Evolutionary conservation across 2,797 vertebrate species (phyloP), one percentile per base, ranked within the genome.

Genomic region (Nyctibius grandis): DNA sequence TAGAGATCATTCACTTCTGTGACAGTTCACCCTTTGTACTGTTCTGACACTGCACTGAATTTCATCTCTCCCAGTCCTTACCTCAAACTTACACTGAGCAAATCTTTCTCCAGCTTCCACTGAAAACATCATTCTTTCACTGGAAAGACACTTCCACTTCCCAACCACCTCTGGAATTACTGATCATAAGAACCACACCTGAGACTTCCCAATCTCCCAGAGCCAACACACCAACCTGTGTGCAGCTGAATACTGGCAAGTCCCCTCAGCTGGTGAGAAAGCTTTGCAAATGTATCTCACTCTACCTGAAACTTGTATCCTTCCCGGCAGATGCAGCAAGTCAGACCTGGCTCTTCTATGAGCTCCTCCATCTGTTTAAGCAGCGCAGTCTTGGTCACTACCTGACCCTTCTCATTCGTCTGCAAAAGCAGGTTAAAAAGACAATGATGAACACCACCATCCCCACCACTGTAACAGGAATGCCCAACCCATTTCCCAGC

Each of bases 321-420:
- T 95, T 99, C 99, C 94, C 99, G 96, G 97, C 99, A 99, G 97
- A 99, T 99, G 90, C 99, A 99, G 97, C 99, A 99, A 13, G 99
- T 99, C 95, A 99, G 97, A 54, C 99, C 99, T 0, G 99, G 99
- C 86, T 99, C 99, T 89, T 99, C 99, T 33, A 99, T 99, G 68
- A 99, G 98, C 96, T 99, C 99, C 96, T 99, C 99, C 99, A 99
- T 99, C 97, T 99, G 99, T 97, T 99, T 99, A 93, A 99, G 97
- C 72, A 99, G 98, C 0, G 99, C 98, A 0, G 99, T 99, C 98
- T 99, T 99, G 7, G 99, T 99, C 97, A 99, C 99, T n/a, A 99
- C 99, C 96, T 99, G 99, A 75, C 99, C 99, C 96, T 99, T 99
- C 95, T 99, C 99, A 23, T 99, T 99, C 8, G 99, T 99, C 99